phyloP scores from a whole-genome alignment of 2,888 invertebrate species.

The Drymonia ruficornis region DNA sequence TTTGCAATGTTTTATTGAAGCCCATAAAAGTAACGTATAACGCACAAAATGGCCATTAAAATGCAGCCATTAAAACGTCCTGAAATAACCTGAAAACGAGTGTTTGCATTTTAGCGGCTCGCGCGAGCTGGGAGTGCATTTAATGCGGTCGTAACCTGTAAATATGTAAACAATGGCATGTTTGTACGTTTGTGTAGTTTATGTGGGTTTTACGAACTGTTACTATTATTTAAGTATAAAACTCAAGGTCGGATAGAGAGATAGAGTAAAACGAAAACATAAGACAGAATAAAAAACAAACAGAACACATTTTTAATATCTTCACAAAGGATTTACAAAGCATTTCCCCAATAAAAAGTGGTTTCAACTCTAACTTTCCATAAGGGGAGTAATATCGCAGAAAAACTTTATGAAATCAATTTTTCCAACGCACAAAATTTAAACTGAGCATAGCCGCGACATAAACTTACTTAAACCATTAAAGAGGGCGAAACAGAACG shows the following conservation, averaged over 20 bases:
- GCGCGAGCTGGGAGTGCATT: constrained; percentile 48
- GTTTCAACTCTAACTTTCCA: too few species aligned
- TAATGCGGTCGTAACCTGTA: constrained; percentile 21
- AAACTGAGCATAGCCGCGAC: constrained; percentile 8
- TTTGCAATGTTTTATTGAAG: constrained; percentile 62
- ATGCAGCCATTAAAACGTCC: constrained; percentile 67
- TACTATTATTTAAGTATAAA: not conserved
- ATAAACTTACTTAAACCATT: constrained; percentile 48
- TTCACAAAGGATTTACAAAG: too few species aligned
- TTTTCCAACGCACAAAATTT: not conserved
- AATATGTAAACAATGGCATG: not conserved
- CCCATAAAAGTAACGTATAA: constrained; percentile 60
- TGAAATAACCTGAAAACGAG: constrained; percentile 65
- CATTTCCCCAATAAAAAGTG: too few species aligned
- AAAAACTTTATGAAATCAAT: not conserved
- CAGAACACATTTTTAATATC: too few species aligned
- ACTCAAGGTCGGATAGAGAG: too few species aligned
- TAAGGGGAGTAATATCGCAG: too few species aligned
- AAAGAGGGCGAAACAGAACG: constrained; percentile 49
- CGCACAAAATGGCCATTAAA: constrained; percentile 65
- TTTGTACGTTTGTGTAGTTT: constrained; percentile 2
- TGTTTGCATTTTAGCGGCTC: constrained; percentile 54
- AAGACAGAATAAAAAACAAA: too few species aligned
- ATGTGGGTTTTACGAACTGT: not conserved
- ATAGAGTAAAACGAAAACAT: too few species aligned